Evolutionary conservation across 1,140 invertebrate genomes (phyloP), one percentile per base, ranked within the genome.

Genomic region (Achroia grisella): DNA sequence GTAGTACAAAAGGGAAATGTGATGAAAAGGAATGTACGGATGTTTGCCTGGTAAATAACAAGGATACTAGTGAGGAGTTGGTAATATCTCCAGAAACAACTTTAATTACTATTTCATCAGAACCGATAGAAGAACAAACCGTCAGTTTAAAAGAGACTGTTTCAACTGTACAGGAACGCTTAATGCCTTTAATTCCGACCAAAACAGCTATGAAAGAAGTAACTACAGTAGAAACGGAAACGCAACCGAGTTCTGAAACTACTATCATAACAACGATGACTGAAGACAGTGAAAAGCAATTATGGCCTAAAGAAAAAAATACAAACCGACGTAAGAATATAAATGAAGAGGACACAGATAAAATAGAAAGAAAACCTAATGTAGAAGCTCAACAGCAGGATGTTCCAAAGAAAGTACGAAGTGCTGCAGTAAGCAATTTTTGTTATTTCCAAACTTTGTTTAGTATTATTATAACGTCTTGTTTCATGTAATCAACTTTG

Each of bases 1-100:
- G 80, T 41, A 67, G 65, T n/a, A 60, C 54, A 27, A 57, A 79
- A 33, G 60, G 70, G 8, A 63, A 63, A 17, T 80, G 67, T 37
- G 35, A 48, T 0, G 56, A 61, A 44, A 48, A 69, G 9, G 33
- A 67, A 13, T 78, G 72, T 17, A 23, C 43, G 4, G 42, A 62
- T 10, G 48, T 76, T 17, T 84, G 74, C 44, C 42, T 47, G 13
- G 40, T 53, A 1, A 52, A 61, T 14, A 52, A 66, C 11, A 83
- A 83, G 52, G 79, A 83, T 52, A 34, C 50, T 23, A 9, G 17
- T 0, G 14, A 11, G 23, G 29, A 29, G 8, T 2, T 23, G 1
- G 10, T 37, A 0, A 27, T 10, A 3, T 27, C 32, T 36, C 15
- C 31, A 17, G 29, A 35, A 29, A 15, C 35, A 1, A 37, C 35